phyloP scores from a whole-genome alignment of 2,888 invertebrate genomes.

The Dryobotodes eremita region DNA sequence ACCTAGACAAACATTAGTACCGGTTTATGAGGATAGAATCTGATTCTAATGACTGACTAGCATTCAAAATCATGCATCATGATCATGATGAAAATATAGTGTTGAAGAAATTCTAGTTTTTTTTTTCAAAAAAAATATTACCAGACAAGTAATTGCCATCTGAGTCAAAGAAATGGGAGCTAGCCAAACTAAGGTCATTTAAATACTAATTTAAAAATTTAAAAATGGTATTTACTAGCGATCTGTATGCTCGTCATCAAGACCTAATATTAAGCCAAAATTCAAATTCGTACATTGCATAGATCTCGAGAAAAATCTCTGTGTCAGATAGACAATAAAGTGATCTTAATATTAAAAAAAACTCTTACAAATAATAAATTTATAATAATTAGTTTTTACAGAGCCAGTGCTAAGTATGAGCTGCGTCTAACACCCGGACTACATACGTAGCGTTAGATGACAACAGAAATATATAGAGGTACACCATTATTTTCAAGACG shows the following conservation, averaged over 20 bases:
- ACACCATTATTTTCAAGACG: not conserved
- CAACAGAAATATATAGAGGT: not conserved
- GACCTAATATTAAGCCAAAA: not conserved
- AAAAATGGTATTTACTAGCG: not conserved
- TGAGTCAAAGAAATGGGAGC: not conserved
- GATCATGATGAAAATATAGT: not conserved
- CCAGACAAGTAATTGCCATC: not conserved
- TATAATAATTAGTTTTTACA: not conserved
- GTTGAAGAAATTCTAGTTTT: not conserved
- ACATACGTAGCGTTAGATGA: not conserved
- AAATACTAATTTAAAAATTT: no score
- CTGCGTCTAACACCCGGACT: not conserved
- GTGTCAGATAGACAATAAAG: not conserved
- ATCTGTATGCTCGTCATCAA: not conserved
- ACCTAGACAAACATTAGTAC: conserved; percentile 26
- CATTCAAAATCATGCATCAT: not conserved
- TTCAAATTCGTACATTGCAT: not conserved
- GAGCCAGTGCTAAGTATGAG: not conserved
- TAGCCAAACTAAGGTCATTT: not conserved
- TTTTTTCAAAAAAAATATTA: no score
- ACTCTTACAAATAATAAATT: no score
- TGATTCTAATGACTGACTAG: not conserved
- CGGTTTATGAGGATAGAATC: conserved; percentile 19
- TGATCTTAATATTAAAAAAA: no score
- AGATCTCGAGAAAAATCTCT: not conserved